These are phyloP conservation scores for Anticlea derivata DNA, from an alignment of 2,888 invertebrate species.

Conservation along the genomic window DNA sequence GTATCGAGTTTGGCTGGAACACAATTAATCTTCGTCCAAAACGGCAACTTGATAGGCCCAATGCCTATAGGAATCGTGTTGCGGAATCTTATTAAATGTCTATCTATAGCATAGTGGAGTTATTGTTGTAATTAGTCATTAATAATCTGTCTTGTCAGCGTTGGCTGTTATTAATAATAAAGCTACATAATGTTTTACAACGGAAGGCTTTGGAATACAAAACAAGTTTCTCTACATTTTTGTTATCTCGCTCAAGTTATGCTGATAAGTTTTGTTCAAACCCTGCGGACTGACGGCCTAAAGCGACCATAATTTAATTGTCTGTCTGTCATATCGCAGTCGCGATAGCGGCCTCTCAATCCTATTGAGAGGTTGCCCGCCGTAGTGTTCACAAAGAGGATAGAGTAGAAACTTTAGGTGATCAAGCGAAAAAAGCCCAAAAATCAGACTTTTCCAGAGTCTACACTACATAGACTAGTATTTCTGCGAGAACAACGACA, in stretches of 20 bases:
- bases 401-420: too few species aligned
- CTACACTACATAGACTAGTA: too few species aligned
- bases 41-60: slow-evolving; percentile 63
- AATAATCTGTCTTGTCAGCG: slow-evolving; percentile 68
- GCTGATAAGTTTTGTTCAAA: slow-evolving; percentile 13
- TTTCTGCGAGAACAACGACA: too few species aligned
- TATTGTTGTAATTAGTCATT: slow-evolving; percentile 76
- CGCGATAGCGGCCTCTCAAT: too few species aligned
- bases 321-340: neutral
- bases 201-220: slow-evolving; percentile 38
- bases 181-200: slow-evolving; percentile 48
- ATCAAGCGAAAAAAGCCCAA: too few species aligned
- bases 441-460: too few species aligned
- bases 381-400: too few species aligned
- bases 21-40: slow-evolving; percentile 77
- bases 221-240: slow-evolving; percentile 28
- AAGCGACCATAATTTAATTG: neutral
- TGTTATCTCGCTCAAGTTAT: slow-evolving; percentile 19
- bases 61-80: slow-evolving; percentile 70
- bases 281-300: neutral
- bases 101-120: slow-evolving; percentile 59
- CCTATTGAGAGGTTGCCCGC: too few species aligned
- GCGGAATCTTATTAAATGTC: slow-evolving; percentile 74
- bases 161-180: slow-evolving; percentile 64
- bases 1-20: slow-evolving; percentile 52